Evolutionary conservation across 1,140 invertebrate species (phyloP).

Genomic region (Dendrolimus punctatus): DNA sequence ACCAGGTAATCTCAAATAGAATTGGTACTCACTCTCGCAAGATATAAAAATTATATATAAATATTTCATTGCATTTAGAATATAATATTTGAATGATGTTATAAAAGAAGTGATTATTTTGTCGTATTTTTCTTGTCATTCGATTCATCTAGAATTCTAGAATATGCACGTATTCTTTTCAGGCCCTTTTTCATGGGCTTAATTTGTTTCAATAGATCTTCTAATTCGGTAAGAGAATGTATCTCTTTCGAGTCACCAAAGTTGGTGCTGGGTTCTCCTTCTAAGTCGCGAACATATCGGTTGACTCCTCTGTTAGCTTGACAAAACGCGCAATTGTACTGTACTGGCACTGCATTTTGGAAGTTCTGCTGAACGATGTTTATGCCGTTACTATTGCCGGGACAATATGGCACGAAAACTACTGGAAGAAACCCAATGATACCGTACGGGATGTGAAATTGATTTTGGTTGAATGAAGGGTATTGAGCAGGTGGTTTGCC

Average conservation of each 20-base stretch:
- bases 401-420: constrained; percentile 74
- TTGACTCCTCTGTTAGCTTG: constrained; percentile 46
- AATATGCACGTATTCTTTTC: constrained; percentile 37
- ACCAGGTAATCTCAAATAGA: constrained; percentile 62
- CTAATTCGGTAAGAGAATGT: constrained; percentile 42
- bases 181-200: constrained; percentile 41
- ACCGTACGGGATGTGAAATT: constrained; percentile 51
- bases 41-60: no score
- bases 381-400: constrained; percentile 57
- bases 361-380: constrained; percentile 70
- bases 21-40: no score
- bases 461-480: constrained; percentile 16
- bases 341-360: constrained; percentile 69
- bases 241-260: constrained; percentile 47
- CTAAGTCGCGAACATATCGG: constrained; percentile 39
- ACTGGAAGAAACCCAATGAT: constrained; percentile 75
- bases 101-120: no score
- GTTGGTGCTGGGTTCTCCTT: constrained; percentile 37
- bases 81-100: no score
- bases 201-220: constrained; percentile 49
- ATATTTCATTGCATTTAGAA: no score
- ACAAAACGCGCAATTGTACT: constrained; percentile 56
- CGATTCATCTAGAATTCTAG: constrained; percentile 36
- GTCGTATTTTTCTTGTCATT: constrained; percentile 8
- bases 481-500: constrained; percentile 20